phyloP scores from a whole-genome alignment of 2,113 vertebrate species.

The Ia io region DNA sequence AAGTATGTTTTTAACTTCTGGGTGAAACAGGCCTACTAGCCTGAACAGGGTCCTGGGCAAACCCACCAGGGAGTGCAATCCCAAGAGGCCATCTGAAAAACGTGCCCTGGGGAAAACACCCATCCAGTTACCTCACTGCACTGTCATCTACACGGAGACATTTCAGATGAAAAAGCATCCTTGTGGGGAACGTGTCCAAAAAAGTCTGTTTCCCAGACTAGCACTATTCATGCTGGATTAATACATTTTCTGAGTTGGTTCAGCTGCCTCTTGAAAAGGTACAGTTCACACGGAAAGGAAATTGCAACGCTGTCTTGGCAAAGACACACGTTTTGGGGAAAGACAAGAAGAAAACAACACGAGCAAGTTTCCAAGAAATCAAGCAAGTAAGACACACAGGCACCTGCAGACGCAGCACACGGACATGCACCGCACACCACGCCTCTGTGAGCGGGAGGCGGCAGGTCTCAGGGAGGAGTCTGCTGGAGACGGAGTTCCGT shows the following conservation, averaged over 20 bases:
- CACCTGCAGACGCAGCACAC: conserved; percentile 56
- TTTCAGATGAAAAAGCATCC: conserved; percentile 45
- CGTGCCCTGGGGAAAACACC: conserved; percentile 26
- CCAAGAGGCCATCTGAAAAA: conserved; percentile 38
- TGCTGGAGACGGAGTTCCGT: conserved; percentile 68
- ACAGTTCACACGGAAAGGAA: conserved; percentile 39
- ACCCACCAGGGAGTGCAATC: neutral
- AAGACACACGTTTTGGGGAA: conserved; percentile 23
- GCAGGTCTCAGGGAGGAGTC: conserved; percentile 31
- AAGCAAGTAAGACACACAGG: conserved; percentile 72
- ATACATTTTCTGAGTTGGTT: conserved; percentile 49
- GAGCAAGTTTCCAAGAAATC: conserved; percentile 53
- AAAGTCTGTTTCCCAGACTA: conserved; percentile 48
- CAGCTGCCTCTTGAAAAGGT: conserved; percentile 55
- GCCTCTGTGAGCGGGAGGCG: neutral
- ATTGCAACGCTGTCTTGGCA: neutral
- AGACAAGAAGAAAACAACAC: conserved; percentile 20
- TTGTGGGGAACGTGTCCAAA: conserved; percentile 40
- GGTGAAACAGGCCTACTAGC: neutral
- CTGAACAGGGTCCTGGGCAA: neutral
- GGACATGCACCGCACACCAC: conserved; percentile 68
- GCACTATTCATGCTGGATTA: conserved; percentile 51
- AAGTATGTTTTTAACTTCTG: conserved; percentile 33
- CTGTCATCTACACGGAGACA: conserved; percentile 39
- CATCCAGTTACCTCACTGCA: conserved; percentile 42